These are phyloP conservation scores for Scyliorhinus canicula DNA, from an alignment of 2,797 vertebrate species.

Conservation along the genomic window DNA sequence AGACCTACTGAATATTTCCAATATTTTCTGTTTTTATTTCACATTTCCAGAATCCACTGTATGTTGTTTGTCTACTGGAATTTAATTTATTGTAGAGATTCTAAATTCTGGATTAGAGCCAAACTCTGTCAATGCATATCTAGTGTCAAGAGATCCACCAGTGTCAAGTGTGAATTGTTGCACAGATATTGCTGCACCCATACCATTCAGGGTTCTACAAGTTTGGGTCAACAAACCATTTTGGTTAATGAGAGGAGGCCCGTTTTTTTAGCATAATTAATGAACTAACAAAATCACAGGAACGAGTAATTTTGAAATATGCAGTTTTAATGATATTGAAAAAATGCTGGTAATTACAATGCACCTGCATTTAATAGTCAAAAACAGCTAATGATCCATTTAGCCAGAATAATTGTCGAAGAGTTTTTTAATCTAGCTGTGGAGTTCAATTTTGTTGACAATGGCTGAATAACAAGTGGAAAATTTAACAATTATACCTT, in stretches of 20 bases:
- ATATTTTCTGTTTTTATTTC: neutral
- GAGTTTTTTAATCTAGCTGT: neutral
- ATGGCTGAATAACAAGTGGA: neutral
- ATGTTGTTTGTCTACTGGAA: neutral
- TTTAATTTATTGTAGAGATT: neutral
- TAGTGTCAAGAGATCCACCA: neutral
- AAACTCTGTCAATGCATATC: neutral
- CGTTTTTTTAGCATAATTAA: neutral
- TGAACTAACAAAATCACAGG: neutral
- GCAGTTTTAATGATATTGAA: neutral
- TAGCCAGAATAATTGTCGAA: neutral
- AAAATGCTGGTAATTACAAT: neutral
- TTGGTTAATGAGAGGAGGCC: neutral
- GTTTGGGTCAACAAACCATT: neutral
- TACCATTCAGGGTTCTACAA: neutral
- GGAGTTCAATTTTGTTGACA: neutral
- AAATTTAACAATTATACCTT: neutral
- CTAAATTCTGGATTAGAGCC: neutral
- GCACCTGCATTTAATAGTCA: neutral
- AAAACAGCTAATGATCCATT: neutral
- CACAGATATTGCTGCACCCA: neutral
- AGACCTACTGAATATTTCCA: neutral
- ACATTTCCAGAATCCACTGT: neutral
- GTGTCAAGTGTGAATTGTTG: neutral
- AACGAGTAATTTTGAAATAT: neutral